Conservation (phyloP, 2,888 invertebrate species). For the Acrocyrtus sp. region DNA sequence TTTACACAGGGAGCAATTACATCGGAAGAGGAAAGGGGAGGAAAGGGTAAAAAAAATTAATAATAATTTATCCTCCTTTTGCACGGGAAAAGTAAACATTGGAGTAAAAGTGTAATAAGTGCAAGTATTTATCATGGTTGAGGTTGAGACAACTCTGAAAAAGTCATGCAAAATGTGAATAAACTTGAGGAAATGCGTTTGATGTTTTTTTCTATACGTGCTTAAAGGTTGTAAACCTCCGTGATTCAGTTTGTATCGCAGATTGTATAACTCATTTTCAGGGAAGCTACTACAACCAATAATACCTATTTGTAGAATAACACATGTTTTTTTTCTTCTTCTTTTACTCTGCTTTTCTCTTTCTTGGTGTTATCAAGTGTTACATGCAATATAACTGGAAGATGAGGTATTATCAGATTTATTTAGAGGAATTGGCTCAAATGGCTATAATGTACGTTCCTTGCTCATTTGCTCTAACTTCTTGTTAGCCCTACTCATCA, state of each 20-base stretch:
- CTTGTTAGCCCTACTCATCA: neutral
- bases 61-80: neutral
- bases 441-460: too few species aligned
- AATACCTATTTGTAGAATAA: neutral
- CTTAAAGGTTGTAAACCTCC: too few species aligned
- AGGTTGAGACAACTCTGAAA: too few species aligned
- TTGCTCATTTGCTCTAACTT: neutral
- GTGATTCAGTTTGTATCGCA: neutral
- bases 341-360: too few species aligned
- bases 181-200: neutral
- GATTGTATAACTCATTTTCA: neutral
- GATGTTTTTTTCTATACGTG: neutral
- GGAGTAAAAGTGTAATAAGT: neutral
- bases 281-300: neutral
- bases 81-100: neutral
- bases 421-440: neutral
- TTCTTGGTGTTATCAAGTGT: too few species aligned
- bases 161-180: neutral
- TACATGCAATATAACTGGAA: too few species aligned
- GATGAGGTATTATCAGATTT: too few species aligned
- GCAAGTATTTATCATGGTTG: neutral
- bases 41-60: too few species aligned
- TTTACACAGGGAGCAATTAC: neutral
- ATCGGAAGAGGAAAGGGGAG: neutral
- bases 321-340: neutral